Evolutionary conservation across 2,797 vertebrate species (phyloP).

Genomic region (Macropus fuliginosus): DNA sequence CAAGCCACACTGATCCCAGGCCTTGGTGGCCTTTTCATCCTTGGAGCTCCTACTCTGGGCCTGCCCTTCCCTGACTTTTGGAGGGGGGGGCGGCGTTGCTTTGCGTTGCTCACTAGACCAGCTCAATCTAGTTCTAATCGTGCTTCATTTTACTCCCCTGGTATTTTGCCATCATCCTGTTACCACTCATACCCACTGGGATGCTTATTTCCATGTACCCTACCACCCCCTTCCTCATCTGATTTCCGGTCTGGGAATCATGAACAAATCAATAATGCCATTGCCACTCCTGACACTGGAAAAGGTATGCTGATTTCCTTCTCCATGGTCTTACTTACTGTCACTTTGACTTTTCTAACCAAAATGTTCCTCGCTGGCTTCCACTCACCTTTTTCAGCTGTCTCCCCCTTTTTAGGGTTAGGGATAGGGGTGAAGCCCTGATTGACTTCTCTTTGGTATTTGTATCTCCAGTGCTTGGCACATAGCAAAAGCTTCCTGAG

Average conservation of each 20-base stretch:
- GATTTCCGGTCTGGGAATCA: background rate
- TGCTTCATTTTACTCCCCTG: background rate
- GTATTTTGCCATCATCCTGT: background rate
- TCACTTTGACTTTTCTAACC: background rate
- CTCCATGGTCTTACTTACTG: background rate
- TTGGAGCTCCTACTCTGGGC: background rate
- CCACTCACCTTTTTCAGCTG: background rate
- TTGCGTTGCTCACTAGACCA: background rate
- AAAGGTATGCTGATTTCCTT: background rate
- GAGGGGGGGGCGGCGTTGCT: background rate
- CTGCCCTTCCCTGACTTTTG: background rate
- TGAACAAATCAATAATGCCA: too few species aligned
- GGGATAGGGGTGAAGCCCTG: too few species aligned
- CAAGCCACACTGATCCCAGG: background rate
- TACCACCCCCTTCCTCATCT: background rate
- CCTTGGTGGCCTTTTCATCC: background rate
- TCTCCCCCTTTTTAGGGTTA: background rate
- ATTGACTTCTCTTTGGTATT: background rate
- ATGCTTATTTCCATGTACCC: background rate
- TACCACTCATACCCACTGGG: background rate
- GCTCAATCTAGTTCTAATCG: background rate
- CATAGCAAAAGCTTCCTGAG: background rate
- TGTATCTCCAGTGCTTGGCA: background rate
- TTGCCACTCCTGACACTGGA: background rate
- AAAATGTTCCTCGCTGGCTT: background rate